Conservation (phyloP, 2,888 invertebrate species). For the Andrena flavipes region DNA sequence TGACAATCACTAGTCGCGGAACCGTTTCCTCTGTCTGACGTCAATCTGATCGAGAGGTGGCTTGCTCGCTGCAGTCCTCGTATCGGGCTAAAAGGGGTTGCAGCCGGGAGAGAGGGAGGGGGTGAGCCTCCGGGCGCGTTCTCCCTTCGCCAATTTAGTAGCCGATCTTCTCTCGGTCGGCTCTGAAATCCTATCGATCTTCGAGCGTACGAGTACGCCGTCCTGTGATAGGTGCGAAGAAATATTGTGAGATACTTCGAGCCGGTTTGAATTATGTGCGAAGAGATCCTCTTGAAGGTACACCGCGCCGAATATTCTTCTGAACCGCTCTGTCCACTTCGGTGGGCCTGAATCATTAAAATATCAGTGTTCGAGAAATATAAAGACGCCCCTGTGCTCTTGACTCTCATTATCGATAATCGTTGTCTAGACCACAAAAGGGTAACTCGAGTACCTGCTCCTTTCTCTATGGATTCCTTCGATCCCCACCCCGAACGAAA, state of each 20-base stretch:
- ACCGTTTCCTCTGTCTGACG: conserved; percentile 81
- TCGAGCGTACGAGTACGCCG: conserved; percentile 19
- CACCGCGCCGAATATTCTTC: too few species aligned
- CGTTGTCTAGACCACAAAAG: conserved; percentile 32
- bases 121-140: conserved; percentile 66
- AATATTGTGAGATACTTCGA: not conserved
- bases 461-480: not conserved
- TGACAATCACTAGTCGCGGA: conserved; percentile 83
- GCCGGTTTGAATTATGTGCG: not conserved
- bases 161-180: conserved; percentile 63
- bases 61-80: conserved; percentile 52
- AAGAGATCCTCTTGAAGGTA: too few species aligned
- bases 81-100: conserved; percentile 12
- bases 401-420: not conserved
- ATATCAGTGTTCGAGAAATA: too few species aligned
- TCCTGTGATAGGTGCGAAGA: not conserved
- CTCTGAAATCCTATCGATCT: conserved; percentile 68
- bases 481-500: conserved; percentile 6
- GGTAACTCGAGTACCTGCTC: conserved; percentile 37
- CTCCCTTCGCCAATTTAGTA: conserved; percentile 70
- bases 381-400: too few species aligned
- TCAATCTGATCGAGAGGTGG: conserved; percentile 71
- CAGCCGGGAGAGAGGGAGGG: conserved; percentile 28
- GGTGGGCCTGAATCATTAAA: too few species aligned
- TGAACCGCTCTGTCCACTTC: too few species aligned